These are phyloP conservation scores for Dendrolimus houi DNA, from an alignment of 2,888 invertebrate species.

Conservation along the genomic window DNA sequence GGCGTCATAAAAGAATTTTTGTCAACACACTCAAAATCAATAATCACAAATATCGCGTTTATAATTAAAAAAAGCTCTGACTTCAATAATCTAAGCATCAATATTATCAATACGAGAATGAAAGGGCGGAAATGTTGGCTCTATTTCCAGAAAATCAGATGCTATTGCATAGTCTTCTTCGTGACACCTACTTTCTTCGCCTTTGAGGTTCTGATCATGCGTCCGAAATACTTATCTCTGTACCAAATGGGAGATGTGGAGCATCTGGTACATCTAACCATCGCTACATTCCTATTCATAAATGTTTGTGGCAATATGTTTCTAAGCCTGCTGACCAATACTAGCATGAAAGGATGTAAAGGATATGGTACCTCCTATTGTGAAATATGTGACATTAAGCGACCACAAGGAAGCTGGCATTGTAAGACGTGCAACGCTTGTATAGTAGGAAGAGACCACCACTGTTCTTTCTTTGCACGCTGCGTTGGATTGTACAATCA, in stretches of 20 bases:
- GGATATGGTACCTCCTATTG: constrained; percentile 78
- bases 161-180: constrained; percentile 25
- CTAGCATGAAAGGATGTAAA: constrained; percentile 23
- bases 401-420: constrained; percentile 89
- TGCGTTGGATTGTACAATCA: constrained; percentile 90
- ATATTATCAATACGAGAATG: neutral
- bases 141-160: constrained; percentile 21
- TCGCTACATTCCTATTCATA: constrained; percentile 34
- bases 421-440: constrained; percentile 88
- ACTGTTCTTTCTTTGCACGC: constrained; percentile 88
- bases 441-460: constrained; percentile 88
- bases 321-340: constrained; percentile 32
- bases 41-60: too few relatives aligned
- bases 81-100: too few relatives aligned
- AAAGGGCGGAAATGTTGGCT: neutral
- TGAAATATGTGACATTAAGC: constrained; percentile 79
- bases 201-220: constrained; percentile 38
- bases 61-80: too few relatives aligned
- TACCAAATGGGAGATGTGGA: constrained; percentile 24
- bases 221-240: constrained; percentile 26
- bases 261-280: constrained; percentile 28
- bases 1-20: too few relatives aligned
- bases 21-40: too few relatives aligned
- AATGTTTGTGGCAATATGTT: constrained; percentile 51
- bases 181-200: constrained; percentile 39